Evolutionary conservation across 1,140 invertebrate genomes (phyloP).

Genomic region (Drosophila sechellia): DNA sequence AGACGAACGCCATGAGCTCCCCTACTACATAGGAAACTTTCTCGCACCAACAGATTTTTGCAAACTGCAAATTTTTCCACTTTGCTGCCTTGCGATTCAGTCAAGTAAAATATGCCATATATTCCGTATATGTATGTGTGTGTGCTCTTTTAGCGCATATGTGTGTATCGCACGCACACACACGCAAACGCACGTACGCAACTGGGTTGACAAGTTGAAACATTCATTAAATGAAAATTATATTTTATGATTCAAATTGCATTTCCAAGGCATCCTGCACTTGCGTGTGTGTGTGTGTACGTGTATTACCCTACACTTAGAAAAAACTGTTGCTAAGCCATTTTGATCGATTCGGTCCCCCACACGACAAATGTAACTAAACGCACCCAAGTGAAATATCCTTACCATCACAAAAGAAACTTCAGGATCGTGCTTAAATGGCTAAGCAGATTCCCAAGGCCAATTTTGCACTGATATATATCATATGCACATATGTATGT

Average conservation of each 20-base stretch:
- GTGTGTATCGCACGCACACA: conserved; percentile 15
- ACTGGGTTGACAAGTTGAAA: conserved; percentile 26
- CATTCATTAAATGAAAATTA: conserved; percentile 78
- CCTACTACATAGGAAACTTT: conserved; percentile 43
- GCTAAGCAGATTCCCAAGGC: too few relatives aligned
- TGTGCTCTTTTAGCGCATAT: neutral
- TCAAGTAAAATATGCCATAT: conserved; percentile 63
- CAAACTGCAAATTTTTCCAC: conserved; percentile 64
- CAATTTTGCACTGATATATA: too few relatives aligned
- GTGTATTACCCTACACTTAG: neutral
- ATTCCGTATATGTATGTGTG: neutral
- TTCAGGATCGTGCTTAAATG: too few relatives aligned
- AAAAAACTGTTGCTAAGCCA: neutral
- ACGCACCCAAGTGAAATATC: too few relatives aligned
- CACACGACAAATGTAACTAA: too few relatives aligned
- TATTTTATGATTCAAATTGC: conserved; percentile 80
- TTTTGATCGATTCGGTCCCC: too few relatives aligned
- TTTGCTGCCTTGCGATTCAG: conserved; percentile 68
- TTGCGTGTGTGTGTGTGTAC: neutral
- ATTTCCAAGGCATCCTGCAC: conserved; percentile 44
- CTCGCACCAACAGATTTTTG: conserved; percentile 62
- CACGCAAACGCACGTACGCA: conserved; percentile 8
- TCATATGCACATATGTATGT: too few relatives aligned
- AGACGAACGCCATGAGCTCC: conserved; percentile 3
- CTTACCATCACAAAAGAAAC: too few relatives aligned